Percentiles rank a stretch among this genome's conserved stretches.
Conservation (phyloP, 2,797 vertebrate genomes). For the Hippoglossus hippoglossus region DNA sequence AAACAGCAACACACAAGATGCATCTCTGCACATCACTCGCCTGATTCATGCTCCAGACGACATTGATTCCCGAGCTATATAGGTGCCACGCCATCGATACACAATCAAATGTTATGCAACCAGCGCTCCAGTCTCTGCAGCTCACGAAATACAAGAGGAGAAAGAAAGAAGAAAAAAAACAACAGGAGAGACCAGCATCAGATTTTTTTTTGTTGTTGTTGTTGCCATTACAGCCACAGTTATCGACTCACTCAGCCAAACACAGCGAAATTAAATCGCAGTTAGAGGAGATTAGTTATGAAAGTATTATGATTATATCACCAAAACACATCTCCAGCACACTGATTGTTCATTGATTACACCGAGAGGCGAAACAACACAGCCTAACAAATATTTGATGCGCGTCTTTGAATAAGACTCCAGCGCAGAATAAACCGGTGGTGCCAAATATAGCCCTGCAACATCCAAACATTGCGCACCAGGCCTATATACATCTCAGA, state of each 20-base stretch:
- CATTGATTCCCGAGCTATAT: conserved; percentile 86
- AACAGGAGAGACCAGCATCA: conserved; percentile 52
- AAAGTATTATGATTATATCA: conserved; percentile 38
- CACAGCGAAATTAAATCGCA: conserved; percentile 46
- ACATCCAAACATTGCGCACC: conserved; percentile 73
- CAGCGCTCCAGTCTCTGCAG: conserved; percentile 77
- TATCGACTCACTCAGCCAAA: conserved; percentile 56
- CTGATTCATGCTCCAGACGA: conserved; percentile 83
- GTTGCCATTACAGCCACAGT: conserved; percentile 71
- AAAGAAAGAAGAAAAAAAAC: conserved; percentile 49
- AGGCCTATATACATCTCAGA: conserved; percentile 79
- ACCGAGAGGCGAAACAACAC: conserved; percentile 68
- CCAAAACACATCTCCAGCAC: conserved; percentile 6
- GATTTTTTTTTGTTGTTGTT: conserved; percentile 36
- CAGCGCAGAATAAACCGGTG: conserved; percentile 46
- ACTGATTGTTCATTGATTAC: conserved; percentile 75
- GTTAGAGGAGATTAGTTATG: conserved; percentile 39
- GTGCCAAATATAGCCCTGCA: conserved; percentile 69
- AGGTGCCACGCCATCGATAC: conserved; percentile 84
- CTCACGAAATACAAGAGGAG: conserved; percentile 56
- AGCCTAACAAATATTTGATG: conserved; percentile 74
- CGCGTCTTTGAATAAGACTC: conserved; percentile 70
- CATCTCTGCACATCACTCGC: conserved; percentile 68
- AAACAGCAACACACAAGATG: conserved; percentile 44
- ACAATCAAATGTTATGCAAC: conserved; percentile 87